These are phyloP conservation scores for Leucopsar rothschildi DNA, from an alignment of 2,113 vertebrate species.

Conservation along the genomic window DNA sequence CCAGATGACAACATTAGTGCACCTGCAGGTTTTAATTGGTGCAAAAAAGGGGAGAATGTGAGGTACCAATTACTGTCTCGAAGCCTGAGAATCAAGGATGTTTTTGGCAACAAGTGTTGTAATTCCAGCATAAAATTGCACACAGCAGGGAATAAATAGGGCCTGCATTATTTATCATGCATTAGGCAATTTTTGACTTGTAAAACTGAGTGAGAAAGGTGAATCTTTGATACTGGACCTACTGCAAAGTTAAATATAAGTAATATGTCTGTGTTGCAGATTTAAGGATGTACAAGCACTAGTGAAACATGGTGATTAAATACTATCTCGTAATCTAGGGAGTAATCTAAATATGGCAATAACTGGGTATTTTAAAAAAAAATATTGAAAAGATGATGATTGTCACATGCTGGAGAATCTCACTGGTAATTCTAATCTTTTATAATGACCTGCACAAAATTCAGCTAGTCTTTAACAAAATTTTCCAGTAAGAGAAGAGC, in stretches of 20 bases:
- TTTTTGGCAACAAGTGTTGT: constrained; percentile 13
- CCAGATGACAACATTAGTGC: constrained; percentile 10
- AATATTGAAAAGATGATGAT: not conserved
- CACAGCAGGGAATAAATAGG: constrained; percentile 12
- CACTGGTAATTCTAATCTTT: constrained; percentile 10
- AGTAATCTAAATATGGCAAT: not conserved
- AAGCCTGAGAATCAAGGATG: not conserved
- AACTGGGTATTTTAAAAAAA: not conserved
- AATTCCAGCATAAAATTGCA: constrained; percentile 16
- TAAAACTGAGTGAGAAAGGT: not conserved
- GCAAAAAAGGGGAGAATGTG: not conserved
- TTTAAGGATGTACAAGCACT: not conserved
- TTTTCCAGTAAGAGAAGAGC: not conserved
- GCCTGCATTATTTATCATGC: not conserved
- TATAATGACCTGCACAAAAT: not conserved
- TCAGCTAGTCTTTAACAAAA: not conserved
- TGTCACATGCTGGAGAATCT: constrained; percentile 18
- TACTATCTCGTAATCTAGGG: not conserved
- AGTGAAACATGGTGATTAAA: constrained; percentile 5
- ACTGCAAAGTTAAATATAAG: constrained; percentile 19
- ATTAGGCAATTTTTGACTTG: not conserved
- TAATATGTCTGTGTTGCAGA: not conserved
- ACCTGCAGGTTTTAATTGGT: constrained; percentile 59
- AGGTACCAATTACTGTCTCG: not conserved
- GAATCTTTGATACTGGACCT: not conserved